Percentiles rank a stretch among this genome's conserved stretches.
Conservation (phyloP, 2,797 vertebrate species). For the Brotula barbata region DNA sequence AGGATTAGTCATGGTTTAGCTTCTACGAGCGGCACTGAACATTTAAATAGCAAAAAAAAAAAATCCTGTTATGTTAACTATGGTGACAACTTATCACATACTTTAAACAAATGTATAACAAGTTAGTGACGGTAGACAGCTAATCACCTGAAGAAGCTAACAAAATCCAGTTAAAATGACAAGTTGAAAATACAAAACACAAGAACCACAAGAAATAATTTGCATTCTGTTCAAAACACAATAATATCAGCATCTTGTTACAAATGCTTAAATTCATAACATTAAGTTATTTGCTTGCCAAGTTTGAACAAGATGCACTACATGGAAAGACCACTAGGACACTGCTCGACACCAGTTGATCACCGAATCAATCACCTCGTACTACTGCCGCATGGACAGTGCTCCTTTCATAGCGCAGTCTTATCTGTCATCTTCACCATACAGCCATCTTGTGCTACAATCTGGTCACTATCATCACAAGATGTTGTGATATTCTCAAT, state of each 20-base stretch:
- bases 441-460: not conserved
- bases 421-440: conserved; percentile 1
- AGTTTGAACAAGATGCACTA: not conserved
- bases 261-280: not conserved
- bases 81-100: no score
- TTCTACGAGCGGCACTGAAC: not conserved
- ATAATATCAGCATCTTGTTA: no score
- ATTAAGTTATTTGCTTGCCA: not conserved
- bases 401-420: conserved; percentile 3
- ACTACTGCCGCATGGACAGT: not conserved
- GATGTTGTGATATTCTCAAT: not conserved
- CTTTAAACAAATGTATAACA: no score
- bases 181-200: no score
- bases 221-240: no score
- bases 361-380: not conserved
- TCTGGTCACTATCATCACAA: not conserved
- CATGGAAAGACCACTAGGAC: not conserved
- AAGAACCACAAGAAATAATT: no score
- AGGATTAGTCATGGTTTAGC: not conserved
- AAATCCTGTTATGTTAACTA: no score
- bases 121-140: no score
- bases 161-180: no score
- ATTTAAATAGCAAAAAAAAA: no score
- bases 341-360: not conserved
- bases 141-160: no score